A percentile compares a stretch with the other conserved stretches of the same genome.
phyloP scores from a whole-genome alignment of 2,888 invertebrate species.

The Pseudococcus viburni region DNA sequence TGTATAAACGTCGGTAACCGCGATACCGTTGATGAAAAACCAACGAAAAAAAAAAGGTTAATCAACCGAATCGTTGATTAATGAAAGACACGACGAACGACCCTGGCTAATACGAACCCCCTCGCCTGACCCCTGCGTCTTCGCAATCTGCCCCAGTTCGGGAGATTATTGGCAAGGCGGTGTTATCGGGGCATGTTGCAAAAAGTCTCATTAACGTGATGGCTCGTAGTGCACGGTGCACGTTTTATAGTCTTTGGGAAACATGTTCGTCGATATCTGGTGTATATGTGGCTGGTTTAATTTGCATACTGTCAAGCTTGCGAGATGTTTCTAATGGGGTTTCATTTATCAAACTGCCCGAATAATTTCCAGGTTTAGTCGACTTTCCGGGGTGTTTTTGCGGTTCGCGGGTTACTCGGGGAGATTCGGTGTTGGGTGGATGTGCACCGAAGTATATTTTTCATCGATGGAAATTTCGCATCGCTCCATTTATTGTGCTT shows the following conservation, averaged over 20 bases:
- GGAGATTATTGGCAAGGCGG: too few relatives aligned
- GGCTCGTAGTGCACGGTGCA: background rate
- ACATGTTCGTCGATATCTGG: slow-evolving; percentile 39
- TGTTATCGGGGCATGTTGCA: background rate
- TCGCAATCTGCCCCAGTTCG: background rate
- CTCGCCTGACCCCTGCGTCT: too few relatives aligned
- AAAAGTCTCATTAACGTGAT: slow-evolving; percentile 62
- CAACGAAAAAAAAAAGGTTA: background rate
- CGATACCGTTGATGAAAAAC: background rate
- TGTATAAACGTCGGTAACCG: background rate
- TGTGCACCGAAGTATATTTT: too few relatives aligned
- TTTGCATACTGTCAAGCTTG: slow-evolving; percentile 63
- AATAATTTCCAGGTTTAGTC: slow-evolving; percentile 47
- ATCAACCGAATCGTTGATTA: slow-evolving; percentile 50
- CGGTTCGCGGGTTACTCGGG: too few relatives aligned
- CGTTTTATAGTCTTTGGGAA: background rate
- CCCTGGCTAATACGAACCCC: background rate
- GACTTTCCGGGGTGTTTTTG: too few relatives aligned
- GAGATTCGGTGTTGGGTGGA: too few relatives aligned
- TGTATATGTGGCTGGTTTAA: slow-evolving; percentile 34
- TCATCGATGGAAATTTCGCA: too few relatives aligned
- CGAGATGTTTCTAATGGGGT: slow-evolving; percentile 60
- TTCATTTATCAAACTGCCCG: slow-evolving; percentile 62
- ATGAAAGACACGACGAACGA: slow-evolving; percentile 31
- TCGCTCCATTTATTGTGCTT: too few relatives aligned